phyloP scores from a whole-genome alignment of 2,797 vertebrate species.

The Galaxias olidus region DNA sequence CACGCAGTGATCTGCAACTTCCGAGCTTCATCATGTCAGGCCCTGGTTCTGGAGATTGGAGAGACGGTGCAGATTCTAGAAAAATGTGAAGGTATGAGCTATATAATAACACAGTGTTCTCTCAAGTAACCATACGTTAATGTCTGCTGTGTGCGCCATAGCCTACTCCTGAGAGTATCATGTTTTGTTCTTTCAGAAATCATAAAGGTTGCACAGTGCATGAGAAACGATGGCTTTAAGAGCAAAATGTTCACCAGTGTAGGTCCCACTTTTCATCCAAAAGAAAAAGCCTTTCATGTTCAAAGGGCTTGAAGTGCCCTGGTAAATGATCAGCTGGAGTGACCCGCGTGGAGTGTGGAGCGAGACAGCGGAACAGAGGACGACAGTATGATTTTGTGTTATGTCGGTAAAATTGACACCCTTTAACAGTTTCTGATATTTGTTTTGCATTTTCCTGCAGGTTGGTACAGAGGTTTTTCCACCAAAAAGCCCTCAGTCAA shows the following conservation, averaged over 20 bases:
- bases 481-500: constrained; percentile 92
- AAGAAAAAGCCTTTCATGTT: not conserved
- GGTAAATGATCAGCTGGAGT: not conserved
- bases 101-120: too few species aligned
- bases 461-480: constrained; percentile 97
- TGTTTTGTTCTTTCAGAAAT: too few species aligned
- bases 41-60: constrained; percentile 94
- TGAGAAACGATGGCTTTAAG: too few species aligned
- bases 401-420: not conserved
- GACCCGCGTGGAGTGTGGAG: not conserved
- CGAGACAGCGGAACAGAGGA: not conserved
- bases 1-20: constrained; percentile 94
- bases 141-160: too few species aligned
- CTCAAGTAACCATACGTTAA: too few species aligned
- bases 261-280: not conserved
- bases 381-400: not conserved
- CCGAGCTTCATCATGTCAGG: constrained; percentile 89
- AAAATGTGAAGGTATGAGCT: constrained; percentile 91
- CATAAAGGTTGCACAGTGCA: too few species aligned
- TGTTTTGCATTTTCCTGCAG: constrained; percentile 69
- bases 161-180: too few species aligned
- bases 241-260: too few species aligned
- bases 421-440: constrained; percentile 22
- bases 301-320: not conserved
- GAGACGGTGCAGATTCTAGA: constrained; percentile 98